These are phyloP conservation scores for Hydriomena furcata DNA, from an alignment of 2,888 invertebrate species.

Conservation along the genomic window DNA sequence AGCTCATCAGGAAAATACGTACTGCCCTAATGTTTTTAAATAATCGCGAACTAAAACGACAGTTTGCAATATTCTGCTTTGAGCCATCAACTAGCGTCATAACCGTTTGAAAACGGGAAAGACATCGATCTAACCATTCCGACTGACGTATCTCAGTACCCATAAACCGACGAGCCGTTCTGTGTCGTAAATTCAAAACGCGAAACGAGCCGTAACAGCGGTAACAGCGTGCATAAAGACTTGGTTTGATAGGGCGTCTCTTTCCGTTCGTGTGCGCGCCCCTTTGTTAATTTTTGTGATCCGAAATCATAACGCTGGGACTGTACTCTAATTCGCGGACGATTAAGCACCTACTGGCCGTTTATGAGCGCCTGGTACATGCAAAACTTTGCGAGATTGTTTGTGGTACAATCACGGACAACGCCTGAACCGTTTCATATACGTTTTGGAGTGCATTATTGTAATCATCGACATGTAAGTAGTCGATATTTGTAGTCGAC, in stretches of 20 bases:
- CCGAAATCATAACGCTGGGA: too few relatives aligned
- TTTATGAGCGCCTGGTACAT: too few relatives aligned
- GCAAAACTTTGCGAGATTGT: too few relatives aligned
- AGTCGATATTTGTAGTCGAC: too few relatives aligned
- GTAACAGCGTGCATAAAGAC: conserved; percentile 25
- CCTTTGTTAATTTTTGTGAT: conserved; percentile 6
- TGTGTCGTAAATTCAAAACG: conserved; percentile 25
- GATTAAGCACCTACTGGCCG: too few relatives aligned
- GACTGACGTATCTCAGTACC: conserved; percentile 20
- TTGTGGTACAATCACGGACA: too few relatives aligned
- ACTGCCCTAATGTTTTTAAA: too few relatives aligned
- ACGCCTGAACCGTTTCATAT: too few relatives aligned
- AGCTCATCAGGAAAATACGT: too few relatives aligned
- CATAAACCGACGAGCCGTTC: conserved; percentile 24
- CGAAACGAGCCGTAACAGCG: conserved; percentile 16
- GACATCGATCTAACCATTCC: conserved; percentile 23
- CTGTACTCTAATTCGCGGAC: too few relatives aligned
- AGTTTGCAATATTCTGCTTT: conserved; percentile 9
- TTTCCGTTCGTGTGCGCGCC: conserved; percentile 13
- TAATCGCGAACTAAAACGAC: not conserved
- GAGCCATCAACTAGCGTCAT: conserved; percentile 11
- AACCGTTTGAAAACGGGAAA: conserved; percentile 16
- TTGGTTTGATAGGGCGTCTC: conserved; percentile 10
- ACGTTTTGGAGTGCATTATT: too few relatives aligned
- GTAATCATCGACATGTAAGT: too few relatives aligned